These are phyloP conservation scores for Candidula unifasciata DNA, from an alignment of 2,888 invertebrate genomes.

Conservation along the genomic window DNA sequence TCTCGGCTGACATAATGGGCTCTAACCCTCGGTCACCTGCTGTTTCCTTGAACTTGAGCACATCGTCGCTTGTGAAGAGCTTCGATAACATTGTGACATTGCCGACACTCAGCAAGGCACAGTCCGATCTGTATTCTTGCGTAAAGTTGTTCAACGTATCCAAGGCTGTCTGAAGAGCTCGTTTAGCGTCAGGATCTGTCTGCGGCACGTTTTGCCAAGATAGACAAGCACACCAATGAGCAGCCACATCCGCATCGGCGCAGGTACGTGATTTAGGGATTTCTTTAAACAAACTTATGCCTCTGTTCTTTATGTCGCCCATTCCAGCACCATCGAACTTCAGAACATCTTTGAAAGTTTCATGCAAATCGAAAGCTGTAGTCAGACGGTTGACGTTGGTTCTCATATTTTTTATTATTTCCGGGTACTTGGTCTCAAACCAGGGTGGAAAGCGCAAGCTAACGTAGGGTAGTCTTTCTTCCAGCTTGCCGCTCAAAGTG, in stretches of 20 bases:
- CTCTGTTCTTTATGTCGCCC: constrained; percentile 60
- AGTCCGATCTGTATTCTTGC: neutral
- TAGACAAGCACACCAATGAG: constrained; percentile 97
- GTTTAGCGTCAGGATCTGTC: constrained; percentile 79
- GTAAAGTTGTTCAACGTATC: constrained; percentile 33
- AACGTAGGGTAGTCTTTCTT: constrained; percentile 93
- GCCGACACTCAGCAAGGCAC: constrained; percentile 26
- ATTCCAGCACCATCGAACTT: constrained; percentile 76
- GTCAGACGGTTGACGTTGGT: constrained; percentile 85
- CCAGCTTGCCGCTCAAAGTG: constrained; percentile 93
- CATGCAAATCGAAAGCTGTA: constrained; percentile 93
- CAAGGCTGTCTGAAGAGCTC: constrained; percentile 78
- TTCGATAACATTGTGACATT: constrained; percentile 1
- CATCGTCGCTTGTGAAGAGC: neutral
- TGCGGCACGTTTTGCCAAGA: constrained; percentile 85
- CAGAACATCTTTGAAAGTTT: constrained; percentile 86
- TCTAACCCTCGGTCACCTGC: constrained; percentile 88
- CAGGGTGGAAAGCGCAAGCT: constrained; percentile 86
- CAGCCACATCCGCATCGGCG: constrained; percentile 91
- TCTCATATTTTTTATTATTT: constrained; percentile 81
- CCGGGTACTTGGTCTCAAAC: constrained; percentile 83
- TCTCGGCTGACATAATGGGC: constrained; percentile 84
- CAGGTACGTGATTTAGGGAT: constrained; percentile 87
- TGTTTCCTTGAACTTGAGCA: constrained; percentile 86
- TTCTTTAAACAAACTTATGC: constrained; percentile 73